Evolutionary conservation across 2,797 vertebrate genomes (phyloP).

Genomic region (Gephyroberyx darwinii): DNA sequence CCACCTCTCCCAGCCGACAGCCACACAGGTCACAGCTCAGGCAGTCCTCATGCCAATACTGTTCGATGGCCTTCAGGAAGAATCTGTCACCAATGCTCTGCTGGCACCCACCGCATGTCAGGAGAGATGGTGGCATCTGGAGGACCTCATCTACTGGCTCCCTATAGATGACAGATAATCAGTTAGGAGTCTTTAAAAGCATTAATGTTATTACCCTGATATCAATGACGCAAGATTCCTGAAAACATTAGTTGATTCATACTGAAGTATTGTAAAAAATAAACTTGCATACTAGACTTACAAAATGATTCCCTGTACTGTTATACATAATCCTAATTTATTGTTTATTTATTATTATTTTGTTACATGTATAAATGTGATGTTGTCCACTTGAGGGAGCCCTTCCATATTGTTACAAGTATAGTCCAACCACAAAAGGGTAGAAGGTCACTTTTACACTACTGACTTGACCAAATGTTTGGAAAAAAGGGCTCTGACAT

Average conservation of each 20-base stretch:
- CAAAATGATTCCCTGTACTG: neutral
- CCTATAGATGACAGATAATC: constrained; percentile 67
- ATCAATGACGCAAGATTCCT: neutral
- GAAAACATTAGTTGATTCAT: neutral
- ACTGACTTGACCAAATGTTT: neutral
- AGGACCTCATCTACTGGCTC: constrained; percentile 97
- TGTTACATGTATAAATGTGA: neutral
- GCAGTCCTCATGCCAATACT: constrained; percentile 99
- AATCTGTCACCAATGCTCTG: constrained; percentile 98
- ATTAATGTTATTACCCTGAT: too few species aligned
- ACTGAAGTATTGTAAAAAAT: neutral
- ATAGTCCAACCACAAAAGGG: neutral
- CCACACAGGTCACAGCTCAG: constrained; percentile 98
- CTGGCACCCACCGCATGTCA: constrained; percentile 97
- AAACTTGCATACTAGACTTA: neutral
- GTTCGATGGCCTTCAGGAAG: constrained; percentile 98
- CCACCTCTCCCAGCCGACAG: constrained; percentile 95
- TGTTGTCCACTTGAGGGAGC: constrained; percentile 59
- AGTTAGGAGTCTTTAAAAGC: neutral
- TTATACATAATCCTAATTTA: neutral
- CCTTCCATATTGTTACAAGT: constrained; percentile 18
- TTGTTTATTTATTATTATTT: neutral
- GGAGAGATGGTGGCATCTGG: constrained; percentile 95
- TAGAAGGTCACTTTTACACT: neutral
- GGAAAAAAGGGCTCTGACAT: neutral